phyloP scores from a whole-genome alignment of 2,888 invertebrate species.

The Oegoconia quadripuncta region DNA sequence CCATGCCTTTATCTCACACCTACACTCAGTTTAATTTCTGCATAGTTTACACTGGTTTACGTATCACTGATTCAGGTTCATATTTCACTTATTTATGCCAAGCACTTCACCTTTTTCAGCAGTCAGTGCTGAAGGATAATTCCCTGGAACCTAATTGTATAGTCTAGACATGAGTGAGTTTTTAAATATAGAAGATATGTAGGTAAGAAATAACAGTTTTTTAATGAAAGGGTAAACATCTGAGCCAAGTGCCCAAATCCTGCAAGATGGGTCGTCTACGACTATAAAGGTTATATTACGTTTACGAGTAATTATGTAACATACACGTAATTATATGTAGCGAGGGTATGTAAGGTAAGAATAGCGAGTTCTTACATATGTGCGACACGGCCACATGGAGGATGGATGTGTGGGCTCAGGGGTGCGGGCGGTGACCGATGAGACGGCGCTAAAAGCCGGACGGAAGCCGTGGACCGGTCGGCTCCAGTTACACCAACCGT shows the following conservation, averaged over 20 bases:
- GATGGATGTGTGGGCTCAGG: conserved; percentile 38
- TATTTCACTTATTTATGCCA: too few relatives aligned
- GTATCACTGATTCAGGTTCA: neutral
- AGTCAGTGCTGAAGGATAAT: neutral
- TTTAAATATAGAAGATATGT: too few relatives aligned
- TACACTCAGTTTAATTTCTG: conserved; percentile 18
- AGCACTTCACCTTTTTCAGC: neutral
- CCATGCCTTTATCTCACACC: conserved; percentile 55
- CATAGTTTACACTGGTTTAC: neutral
- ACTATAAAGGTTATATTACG: too few relatives aligned
- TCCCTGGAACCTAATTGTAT: neutral
- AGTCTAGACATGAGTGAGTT: neutral
- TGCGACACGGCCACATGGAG: conserved; percentile 22
- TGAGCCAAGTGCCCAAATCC: too few relatives aligned
- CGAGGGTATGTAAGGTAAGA: conserved; percentile 12
- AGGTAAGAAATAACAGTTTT: too few relatives aligned
- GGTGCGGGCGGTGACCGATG: conserved; percentile 55
- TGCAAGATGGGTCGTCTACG: too few relatives aligned
- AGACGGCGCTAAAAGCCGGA: conserved; percentile 76
- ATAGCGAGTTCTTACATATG: too few relatives aligned
- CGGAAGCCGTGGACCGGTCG: conserved; percentile 72
- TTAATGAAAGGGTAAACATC: too few relatives aligned
- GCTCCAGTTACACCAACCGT: conserved; percentile 72
- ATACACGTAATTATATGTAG: neutral
- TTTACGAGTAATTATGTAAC: neutral